Evolutionary conservation across 2,888 invertebrate genomes (phyloP).

Genomic region (Aleiodes testaceus): DNA sequence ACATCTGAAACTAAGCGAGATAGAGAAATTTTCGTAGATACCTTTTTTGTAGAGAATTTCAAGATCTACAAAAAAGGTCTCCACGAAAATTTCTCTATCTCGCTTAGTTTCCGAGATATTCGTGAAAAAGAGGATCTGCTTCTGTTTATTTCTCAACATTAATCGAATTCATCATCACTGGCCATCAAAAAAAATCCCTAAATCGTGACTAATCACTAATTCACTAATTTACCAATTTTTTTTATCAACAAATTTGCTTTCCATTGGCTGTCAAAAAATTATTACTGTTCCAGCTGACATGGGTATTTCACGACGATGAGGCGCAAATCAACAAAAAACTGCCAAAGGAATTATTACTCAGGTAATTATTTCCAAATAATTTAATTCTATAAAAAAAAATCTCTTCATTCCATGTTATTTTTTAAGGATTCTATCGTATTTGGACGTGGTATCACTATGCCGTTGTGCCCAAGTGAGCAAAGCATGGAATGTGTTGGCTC

Average conservation of each 20-base stretch:
- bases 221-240: not conserved
- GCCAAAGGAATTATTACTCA: slow-evolving; percentile 95
- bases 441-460: slow-evolving; percentile 96
- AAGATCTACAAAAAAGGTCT: too few relatives aligned
- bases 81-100: too few relatives aligned
- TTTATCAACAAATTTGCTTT: not conserved
- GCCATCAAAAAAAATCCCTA: too few relatives aligned
- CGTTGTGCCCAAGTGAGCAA: slow-evolving; percentile 93
- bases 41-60: too few relatives aligned
- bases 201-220: not conserved
- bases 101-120: too few relatives aligned
- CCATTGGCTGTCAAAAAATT: slow-evolving; percentile 18
- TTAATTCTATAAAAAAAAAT: not conserved
- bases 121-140: too few relatives aligned
- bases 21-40: too few relatives aligned
- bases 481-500: slow-evolving; percentile 96
- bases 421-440: slow-evolving; percentile 89
- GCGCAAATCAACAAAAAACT: slow-evolving; percentile 94
- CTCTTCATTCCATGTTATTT: slow-evolving; percentile 46
- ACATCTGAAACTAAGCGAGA: too few relatives aligned
- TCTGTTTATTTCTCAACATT: too few relatives aligned
- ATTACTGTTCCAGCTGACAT: slow-evolving; percentile 78
- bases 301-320: slow-evolving; percentile 86
- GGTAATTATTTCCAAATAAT: slow-evolving; percentile 69
- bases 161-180: too few relatives aligned